phyloP scores from a whole-genome alignment of 2,113 vertebrate species.

The Lipotes vexillifer region DNA sequence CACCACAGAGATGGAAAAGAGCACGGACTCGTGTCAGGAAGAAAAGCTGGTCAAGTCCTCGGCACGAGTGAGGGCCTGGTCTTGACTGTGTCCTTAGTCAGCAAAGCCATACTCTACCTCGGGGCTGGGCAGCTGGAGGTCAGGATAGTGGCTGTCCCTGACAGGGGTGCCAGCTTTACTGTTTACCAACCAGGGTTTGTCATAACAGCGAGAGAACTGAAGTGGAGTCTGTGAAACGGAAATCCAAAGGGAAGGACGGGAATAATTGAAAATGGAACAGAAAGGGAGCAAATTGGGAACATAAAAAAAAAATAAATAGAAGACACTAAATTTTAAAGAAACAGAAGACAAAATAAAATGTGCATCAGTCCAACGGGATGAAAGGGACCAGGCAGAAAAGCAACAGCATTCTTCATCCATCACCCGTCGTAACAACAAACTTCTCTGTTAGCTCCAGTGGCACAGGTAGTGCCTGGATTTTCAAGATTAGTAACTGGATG shows the following conservation, averaged over 20 bases:
- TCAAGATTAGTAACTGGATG: neutral
- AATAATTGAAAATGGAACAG: conserved; percentile 69
- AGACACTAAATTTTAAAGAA: conserved; percentile 67
- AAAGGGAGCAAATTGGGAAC: conserved; percentile 56
- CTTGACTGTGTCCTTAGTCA: conserved; percentile 52
- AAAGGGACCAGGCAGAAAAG: conserved; percentile 12
- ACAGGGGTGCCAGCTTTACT: conserved; percentile 94
- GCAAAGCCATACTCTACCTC: conserved; percentile 86
- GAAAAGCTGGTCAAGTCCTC: conserved; percentile 36
- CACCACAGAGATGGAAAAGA: conserved; percentile 64
- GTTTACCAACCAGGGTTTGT: conserved; percentile 99
- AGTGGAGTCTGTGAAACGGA: conserved; percentile 92
- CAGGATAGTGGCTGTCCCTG: conserved; percentile 94
- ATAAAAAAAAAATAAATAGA: conserved; percentile 58
- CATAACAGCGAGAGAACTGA: conserved; percentile 96
- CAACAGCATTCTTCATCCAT: neutral
- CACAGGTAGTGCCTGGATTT: neutral
- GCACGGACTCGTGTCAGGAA: conserved; percentile 56
- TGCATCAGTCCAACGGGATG: neutral
- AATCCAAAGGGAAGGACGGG: conserved; percentile 78
- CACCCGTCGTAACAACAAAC: neutral
- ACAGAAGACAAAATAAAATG: conserved; percentile 65
- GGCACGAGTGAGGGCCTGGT: conserved; percentile 29
- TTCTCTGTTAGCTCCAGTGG: neutral
- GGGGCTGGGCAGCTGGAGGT: conserved; percentile 81